Evolutionary conservation across 2,888 invertebrate species (phyloP).

Genomic region (Nomada fabriciana): DNA sequence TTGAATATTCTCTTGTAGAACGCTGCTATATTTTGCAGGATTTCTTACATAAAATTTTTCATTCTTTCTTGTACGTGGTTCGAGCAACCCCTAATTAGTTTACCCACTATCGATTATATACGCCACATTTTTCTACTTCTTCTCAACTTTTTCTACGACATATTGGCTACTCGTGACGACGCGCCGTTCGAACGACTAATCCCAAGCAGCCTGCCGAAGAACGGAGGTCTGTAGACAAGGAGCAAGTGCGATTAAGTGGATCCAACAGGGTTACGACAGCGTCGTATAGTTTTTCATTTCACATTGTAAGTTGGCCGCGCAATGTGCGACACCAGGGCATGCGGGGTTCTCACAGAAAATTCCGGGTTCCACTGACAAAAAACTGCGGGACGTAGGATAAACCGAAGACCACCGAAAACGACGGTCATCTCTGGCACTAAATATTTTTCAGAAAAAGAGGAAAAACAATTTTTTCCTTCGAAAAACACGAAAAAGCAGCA

Average conservation of each 20-base stretch:
- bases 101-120: no score
- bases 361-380: slow-evolving; percentile 68
- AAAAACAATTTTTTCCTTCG: slow-evolving; percentile 1
- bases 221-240: slow-evolving; percentile 26
- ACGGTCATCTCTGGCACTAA: background rate
- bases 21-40: background rate
- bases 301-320: slow-evolving; percentile 71
- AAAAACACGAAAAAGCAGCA: background rate
- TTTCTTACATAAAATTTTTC: background rate
- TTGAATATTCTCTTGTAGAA: background rate
- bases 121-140: background rate
- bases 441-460: background rate
- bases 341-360: slow-evolving; percentile 79
- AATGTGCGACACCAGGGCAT: slow-evolving; percentile 77
- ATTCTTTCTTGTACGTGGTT: background rate
- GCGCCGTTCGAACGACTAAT: slow-evolving; percentile 14
- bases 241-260: slow-evolving; percentile 68
- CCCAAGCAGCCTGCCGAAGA: slow-evolving; percentile 19
- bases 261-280: slow-evolving; percentile 54
- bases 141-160: background rate
- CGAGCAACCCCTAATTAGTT: background rate
- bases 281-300: slow-evolving; percentile 69
- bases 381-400: slow-evolving; percentile 61
- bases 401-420: slow-evolving; percentile 32
- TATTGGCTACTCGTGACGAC: slow-evolving; percentile 5